Percentiles rank a stretch among this genome's conserved stretches.
These are phyloP conservation scores for Arion vulgaris DNA, from an alignment of 1,140 invertebrate species.

Conservation along the genomic window DNA sequence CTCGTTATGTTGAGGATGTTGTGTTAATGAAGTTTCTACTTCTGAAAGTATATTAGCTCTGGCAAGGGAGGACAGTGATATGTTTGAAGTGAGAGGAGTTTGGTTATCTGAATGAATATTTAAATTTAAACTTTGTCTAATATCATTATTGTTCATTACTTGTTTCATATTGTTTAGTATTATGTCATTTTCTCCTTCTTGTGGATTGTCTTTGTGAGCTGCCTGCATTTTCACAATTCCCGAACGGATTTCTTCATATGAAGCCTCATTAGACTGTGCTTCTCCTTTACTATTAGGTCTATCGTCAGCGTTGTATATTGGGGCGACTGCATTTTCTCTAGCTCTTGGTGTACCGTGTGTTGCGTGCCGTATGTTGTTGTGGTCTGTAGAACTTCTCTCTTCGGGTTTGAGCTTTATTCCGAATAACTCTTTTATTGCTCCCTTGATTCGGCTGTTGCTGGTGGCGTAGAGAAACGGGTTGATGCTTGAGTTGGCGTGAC, in stretches of 20 bases:
- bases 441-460: conserved; percentile 87
- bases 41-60: background rate
- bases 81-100: background rate
- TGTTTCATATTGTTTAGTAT: background rate
- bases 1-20: background rate
- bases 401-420: background rate
- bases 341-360: background rate
- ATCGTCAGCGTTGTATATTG: background rate
- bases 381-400: conserved; percentile 1
- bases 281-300: background rate
- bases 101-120: background rate
- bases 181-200: background rate
- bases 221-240: background rate
- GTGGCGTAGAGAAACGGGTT: conserved; percentile 78
- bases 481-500: conserved; percentile 76
- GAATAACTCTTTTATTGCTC: conserved; percentile 78
- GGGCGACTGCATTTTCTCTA: background rate
- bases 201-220: too few relatives aligned
- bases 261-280: too few relatives aligned
- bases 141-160: too few relatives aligned
- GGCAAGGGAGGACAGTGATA: background rate
- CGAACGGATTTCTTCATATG: background rate
- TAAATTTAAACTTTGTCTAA: background rate
- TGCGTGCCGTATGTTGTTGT: background rate
- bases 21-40: background rate